Evolutionary conservation across 2,113 vertebrate genomes (phyloP).

Genomic region (Mormyrus lacerda): DNA sequence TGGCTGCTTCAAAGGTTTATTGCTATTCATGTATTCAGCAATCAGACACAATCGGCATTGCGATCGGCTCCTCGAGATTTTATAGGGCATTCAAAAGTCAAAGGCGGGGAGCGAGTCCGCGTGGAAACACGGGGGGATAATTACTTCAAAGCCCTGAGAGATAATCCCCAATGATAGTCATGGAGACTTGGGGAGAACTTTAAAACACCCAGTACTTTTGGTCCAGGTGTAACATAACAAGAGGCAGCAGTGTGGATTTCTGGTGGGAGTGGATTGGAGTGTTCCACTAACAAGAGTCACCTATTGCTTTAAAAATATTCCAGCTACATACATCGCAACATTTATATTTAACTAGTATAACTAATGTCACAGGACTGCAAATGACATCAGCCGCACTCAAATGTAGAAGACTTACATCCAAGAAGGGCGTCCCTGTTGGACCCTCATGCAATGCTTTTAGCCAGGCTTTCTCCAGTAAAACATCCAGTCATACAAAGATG

Average conservation of each 20-base stretch:
- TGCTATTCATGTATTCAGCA: constrained; percentile 59
- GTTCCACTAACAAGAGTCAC: constrained; percentile 27
- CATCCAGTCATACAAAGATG: neutral
- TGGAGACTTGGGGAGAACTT: constrained; percentile 31
- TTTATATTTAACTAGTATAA: neutral
- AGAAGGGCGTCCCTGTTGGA: neutral
- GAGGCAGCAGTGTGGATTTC: constrained; percentile 48
- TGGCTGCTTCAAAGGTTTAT: constrained; percentile 43
- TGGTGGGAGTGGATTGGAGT: constrained; percentile 42
- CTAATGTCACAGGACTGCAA: neutral
- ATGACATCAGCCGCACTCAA: neutral
- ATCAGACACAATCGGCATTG: constrained; percentile 49
- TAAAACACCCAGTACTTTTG: constrained; percentile 34
- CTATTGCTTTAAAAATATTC: neutral
- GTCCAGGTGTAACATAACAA: constrained; percentile 53
- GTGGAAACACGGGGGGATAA: constrained; percentile 41
- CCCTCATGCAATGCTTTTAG: neutral
- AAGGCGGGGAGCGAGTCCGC: constrained; percentile 42
- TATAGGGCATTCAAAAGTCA: constrained; percentile 52
- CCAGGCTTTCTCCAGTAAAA: neutral
- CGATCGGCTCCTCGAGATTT: constrained; percentile 53
- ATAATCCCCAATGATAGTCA: constrained; percentile 30
- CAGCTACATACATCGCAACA: neutral
- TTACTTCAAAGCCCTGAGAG: constrained; percentile 46
- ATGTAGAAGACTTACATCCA: neutral